phyloP scores from a whole-genome alignment of 2,113 vertebrate genomes.

The Callaeas wilsoni region DNA sequence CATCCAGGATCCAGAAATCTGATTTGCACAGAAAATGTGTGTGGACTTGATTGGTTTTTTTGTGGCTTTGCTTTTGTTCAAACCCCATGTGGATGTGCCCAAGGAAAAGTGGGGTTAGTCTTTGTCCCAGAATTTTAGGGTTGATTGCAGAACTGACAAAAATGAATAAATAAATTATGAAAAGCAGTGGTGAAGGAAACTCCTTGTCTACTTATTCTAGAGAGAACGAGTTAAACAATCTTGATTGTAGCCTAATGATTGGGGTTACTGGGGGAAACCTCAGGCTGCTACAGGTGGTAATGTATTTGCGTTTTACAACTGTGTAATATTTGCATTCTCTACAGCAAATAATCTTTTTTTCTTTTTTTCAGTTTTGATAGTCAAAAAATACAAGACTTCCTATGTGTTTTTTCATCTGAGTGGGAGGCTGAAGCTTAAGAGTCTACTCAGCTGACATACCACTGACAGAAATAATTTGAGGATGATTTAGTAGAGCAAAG shows the following conservation, averaged over 20 bases:
- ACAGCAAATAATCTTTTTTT: neutral
- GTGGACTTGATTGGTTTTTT: neutral
- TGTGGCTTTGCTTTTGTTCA: neutral
- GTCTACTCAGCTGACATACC: neutral
- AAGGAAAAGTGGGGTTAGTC: neutral
- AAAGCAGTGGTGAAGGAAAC: neutral
- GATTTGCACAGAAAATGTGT: neutral
- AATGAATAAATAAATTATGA: neutral
- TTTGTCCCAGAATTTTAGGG: neutral
- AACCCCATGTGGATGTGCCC: neutral
- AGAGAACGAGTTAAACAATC: neutral
- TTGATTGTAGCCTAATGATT: neutral
- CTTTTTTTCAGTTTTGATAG: neutral
- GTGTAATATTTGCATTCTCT: neutral
- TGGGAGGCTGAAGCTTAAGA: neutral
- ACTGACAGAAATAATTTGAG: neutral
- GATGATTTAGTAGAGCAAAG: neutral
- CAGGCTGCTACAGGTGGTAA: neutral
- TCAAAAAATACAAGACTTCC: neutral
- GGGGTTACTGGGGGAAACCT: neutral
- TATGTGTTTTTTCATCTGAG: neutral
- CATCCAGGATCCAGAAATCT: neutral
- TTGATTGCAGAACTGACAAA: neutral
- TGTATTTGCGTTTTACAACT: neutral
- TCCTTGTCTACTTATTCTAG: neutral